Evolutionary conservation across 2,797 vertebrate species (phyloP).

Genomic region (Phataginus tetradactyla): DNA sequence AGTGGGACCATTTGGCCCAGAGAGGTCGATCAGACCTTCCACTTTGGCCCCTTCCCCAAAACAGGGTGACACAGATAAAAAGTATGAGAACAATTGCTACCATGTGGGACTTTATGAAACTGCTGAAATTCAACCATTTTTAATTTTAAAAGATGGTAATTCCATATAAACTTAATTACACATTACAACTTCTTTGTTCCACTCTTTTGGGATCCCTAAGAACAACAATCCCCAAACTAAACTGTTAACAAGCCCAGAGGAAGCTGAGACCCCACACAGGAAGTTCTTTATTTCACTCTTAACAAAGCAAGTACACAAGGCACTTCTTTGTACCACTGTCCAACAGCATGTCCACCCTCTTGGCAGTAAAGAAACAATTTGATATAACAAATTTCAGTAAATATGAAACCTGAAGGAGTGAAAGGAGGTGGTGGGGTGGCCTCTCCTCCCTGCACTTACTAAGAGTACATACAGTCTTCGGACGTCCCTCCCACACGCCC

Average conservation of each 20-base stretch:
- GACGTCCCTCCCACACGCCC: background rate
- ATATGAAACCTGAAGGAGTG: background rate
- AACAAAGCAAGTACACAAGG: background rate
- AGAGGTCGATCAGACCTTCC: background rate
- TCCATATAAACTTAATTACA: background rate
- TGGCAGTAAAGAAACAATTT: background rate
- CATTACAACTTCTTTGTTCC: background rate
- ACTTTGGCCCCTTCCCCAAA: no score
- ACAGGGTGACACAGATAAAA: background rate
- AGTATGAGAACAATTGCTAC: background rate
- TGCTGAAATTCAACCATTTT: background rate
- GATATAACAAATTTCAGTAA: background rate
- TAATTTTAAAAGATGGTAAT: background rate
- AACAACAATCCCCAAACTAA: background rate
- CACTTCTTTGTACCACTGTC: background rate
- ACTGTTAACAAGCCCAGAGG: background rate
- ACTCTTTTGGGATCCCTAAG: background rate
- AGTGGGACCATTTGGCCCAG: background rate
- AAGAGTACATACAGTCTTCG: background rate
- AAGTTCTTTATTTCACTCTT: background rate
- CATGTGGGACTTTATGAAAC: background rate
- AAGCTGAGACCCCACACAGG: background rate
- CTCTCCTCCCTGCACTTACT: background rate
- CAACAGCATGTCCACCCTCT: background rate
- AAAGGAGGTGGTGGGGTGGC: rapidly evolving